Conservation (phyloP, 1,140 invertebrate genomes). For the Philaenus spumarius region DNA sequence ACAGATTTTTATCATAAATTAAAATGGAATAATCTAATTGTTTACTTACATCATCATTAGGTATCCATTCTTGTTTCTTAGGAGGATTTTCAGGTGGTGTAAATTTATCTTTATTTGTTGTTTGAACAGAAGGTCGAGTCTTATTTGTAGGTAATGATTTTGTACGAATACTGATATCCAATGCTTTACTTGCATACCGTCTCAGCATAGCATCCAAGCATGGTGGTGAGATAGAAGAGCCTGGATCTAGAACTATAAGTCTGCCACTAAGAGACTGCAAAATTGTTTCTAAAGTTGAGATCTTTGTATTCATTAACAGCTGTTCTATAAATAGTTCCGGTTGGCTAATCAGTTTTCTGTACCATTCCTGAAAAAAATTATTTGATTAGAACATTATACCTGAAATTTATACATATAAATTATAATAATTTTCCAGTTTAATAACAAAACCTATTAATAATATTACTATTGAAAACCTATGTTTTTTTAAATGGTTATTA, state of each 20-base stretch:
- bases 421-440: background rate
- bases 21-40: no score
- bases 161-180: slow-evolving; percentile 44
- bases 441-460: background rate
- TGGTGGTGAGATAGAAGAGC: slow-evolving; percentile 38
- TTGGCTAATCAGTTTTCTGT: slow-evolving; percentile 55
- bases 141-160: slow-evolving; percentile 56
- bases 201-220: slow-evolving; percentile 58
- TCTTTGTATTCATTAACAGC: slow-evolving; percentile 65
- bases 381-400: no score
- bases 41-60: slow-evolving; percentile 51
- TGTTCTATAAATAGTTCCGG: slow-evolving; percentile 65
- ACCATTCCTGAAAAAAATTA: slow-evolving; percentile 40
- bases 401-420: background rate
- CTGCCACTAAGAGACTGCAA: slow-evolving; percentile 33
- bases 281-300: slow-evolving; percentile 55
- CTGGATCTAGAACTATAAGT: slow-evolving; percentile 25
- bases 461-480: background rate
- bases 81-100: slow-evolving; percentile 10
- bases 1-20: no score
- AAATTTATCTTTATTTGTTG: slow-evolving; percentile 28
- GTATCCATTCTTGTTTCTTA: slow-evolving; percentile 58
- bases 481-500: no score
- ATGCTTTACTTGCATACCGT: slow-evolving; percentile 62
- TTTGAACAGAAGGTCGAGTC: slow-evolving; percentile 36